Conservation (phyloP, 2,113 vertebrate genomes). For the Bungarus multicinctus region DNA sequence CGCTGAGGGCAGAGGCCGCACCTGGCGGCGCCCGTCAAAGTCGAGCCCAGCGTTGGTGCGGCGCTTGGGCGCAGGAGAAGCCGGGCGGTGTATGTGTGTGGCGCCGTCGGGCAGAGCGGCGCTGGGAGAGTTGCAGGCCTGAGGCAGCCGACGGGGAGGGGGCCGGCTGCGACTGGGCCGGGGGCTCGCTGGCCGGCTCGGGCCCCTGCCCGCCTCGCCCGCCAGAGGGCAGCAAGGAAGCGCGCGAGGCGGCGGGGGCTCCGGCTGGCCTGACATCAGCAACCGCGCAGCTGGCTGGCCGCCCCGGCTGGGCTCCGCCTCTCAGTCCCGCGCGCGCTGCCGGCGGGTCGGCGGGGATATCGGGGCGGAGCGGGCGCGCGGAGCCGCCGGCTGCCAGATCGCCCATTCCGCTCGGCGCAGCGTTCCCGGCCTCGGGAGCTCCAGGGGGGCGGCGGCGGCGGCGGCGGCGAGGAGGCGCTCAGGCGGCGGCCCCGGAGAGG, state of each 20-base stretch:
- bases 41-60: no score
- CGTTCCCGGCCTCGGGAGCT: background rate
- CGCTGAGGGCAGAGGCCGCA: no score
- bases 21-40: no score
- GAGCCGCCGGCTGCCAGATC: background rate
- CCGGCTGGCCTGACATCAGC: background rate
- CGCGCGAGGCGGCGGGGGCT: background rate
- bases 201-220: background rate
- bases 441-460: background rate
- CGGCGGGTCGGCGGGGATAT: background rate
- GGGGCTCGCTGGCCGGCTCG: no score
- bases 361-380: background rate
- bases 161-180: no score
- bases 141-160: background rate
- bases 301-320: background rate
- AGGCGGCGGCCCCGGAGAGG: slow-evolving; percentile 2
- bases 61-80: background rate
- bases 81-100: no score
- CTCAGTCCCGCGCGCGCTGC: background rate
- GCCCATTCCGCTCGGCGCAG: background rate
- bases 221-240: background rate
- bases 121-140: no score
- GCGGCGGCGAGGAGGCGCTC: slow-evolving; percentile 7
- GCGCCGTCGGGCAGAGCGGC: no score
- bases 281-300: background rate